These are phyloP conservation scores for Aldrovandia affinis DNA, from an alignment of 2,797 vertebrate species.

Conservation along the genomic window DNA sequence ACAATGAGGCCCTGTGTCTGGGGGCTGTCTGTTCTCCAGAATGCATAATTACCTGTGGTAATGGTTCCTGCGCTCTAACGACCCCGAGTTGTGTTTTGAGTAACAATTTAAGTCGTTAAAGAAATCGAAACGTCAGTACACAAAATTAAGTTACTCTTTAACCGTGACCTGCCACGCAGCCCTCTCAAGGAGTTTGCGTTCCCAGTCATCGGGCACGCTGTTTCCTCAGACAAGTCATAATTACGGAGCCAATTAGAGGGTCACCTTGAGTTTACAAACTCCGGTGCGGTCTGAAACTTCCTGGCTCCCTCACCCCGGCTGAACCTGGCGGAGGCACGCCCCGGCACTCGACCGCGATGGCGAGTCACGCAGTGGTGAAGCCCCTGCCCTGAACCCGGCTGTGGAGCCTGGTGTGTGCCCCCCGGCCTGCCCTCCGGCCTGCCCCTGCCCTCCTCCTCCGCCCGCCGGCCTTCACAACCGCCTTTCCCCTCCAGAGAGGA, in stretches of 20 bases:
- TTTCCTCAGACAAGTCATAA: conserved; percentile 73
- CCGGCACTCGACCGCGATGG: conserved; percentile 22
- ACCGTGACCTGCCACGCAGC: conserved; percentile 70
- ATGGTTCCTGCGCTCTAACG: conserved; percentile 65
- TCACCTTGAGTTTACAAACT: conserved; percentile 73
- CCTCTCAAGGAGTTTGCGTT: conserved; percentile 62
- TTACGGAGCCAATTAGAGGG: conserved; percentile 73
- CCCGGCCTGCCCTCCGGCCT: conserved; percentile 72
- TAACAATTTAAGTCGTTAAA: conserved; percentile 65
- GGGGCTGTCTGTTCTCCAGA: conserved; percentile 61
- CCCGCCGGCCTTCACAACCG: conserved; percentile 66
- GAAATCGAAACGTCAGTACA: conserved; percentile 62
- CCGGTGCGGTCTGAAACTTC: conserved; percentile 56
- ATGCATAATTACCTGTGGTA: conserved; percentile 72
- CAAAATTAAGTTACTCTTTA: conserved; percentile 74
- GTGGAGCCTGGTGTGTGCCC: no score
- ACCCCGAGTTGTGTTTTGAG: conserved; percentile 72
- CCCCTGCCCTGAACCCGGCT: conserved; percentile 68
- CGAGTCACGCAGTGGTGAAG: conserved; percentile 72
- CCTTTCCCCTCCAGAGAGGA: conserved; percentile 67
- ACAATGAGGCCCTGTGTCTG: conserved; percentile 61
- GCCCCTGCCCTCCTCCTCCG: conserved; percentile 61
- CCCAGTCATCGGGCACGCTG: conserved; percentile 47
- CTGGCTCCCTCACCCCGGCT: conserved; percentile 36
- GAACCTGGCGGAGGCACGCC: conserved; percentile 29